Percentiles rank a stretch among this genome's conserved stretches.
phyloP scores from a whole-genome alignment of 2,797 vertebrate genomes.

The Intellagama lesueurii region DNA sequence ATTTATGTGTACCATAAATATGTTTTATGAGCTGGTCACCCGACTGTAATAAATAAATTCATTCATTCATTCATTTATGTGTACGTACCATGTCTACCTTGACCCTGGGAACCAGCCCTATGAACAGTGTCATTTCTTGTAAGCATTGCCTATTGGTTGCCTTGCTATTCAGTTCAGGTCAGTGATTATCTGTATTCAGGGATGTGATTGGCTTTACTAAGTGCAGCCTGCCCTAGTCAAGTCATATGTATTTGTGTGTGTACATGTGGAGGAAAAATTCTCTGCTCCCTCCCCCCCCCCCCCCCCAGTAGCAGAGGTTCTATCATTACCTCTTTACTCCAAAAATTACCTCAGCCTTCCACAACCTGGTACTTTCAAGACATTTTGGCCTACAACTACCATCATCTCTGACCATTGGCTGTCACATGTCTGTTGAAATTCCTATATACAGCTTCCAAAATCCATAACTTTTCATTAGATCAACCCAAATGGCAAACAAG shows the following conservation, averaged over 20 bases:
- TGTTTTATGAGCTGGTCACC: too few relatives aligned
- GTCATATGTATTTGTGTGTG: not conserved
- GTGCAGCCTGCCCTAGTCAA: not conserved
- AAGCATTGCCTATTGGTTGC: not conserved
- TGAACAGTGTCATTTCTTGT: not conserved
- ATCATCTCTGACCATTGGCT: not conserved
- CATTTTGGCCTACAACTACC: not conserved
- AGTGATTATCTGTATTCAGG: not conserved
- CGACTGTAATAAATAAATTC: too few relatives aligned
- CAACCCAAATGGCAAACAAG: too few relatives aligned
- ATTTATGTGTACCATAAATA: not conserved
- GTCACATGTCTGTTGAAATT: too few relatives aligned
- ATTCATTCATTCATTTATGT: not conserved
- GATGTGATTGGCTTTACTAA: not conserved
- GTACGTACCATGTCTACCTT: not conserved
- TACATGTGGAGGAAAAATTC: not conserved
- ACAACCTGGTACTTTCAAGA: not conserved
- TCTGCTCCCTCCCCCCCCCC: not conserved
- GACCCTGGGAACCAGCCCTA: not conserved
- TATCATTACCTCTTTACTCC: not conserved
- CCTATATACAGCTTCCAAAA: too few relatives aligned
- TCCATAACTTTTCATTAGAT: too few relatives aligned
- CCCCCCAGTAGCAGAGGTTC: not conserved
- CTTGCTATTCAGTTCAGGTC: not conserved
- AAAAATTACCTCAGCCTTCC: not conserved